These are phyloP conservation scores for Ivindomyrus marchei DNA, from an alignment of 2,113 vertebrate genomes.

Conservation along the genomic window DNA sequence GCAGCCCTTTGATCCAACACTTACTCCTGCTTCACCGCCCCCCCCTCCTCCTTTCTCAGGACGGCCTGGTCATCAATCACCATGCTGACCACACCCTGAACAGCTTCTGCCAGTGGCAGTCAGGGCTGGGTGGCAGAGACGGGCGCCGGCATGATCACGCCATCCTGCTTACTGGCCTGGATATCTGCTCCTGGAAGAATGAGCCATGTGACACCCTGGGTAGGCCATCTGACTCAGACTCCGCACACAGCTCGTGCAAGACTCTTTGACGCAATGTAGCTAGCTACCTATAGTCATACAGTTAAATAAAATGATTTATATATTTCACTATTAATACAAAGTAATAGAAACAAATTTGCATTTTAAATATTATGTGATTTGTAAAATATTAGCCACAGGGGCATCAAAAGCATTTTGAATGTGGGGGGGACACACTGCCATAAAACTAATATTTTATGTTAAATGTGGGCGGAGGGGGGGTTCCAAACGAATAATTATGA, in stretches of 20 bases:
- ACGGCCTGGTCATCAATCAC: slow-evolving; percentile 77
- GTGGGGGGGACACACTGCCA: too few species aligned
- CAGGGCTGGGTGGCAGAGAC: slow-evolving; percentile 66
- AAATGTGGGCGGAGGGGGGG: too few species aligned
- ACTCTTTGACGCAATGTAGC: not conserved
- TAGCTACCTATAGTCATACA: not conserved
- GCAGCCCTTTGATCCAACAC: not conserved
- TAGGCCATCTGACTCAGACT: slow-evolving; percentile 27
- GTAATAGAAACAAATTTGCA: not conserved
- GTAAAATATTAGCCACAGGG: not conserved
- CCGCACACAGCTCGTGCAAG: not conserved
- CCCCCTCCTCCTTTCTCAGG: slow-evolving; percentile 47
- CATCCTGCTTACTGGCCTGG: slow-evolving; percentile 79
- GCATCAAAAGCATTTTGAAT: too few species aligned
- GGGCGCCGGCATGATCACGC: slow-evolving; percentile 80
- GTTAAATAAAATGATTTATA: not conserved
- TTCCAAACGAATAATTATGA: too few species aligned
- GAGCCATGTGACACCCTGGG: slow-evolving; percentile 85
- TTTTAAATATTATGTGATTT: not conserved
- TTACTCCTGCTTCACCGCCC: not conserved
- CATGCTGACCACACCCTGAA: slow-evolving; percentile 84
- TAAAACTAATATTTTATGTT: too few species aligned
- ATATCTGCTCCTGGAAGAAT: slow-evolving; percentile 91
- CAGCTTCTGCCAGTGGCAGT: slow-evolving; percentile 91
- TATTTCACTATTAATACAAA: not conserved